Base-by-base conservation (phyloP, 2,797 vertebrate species). In the Acanthurus tractus region DNA sequence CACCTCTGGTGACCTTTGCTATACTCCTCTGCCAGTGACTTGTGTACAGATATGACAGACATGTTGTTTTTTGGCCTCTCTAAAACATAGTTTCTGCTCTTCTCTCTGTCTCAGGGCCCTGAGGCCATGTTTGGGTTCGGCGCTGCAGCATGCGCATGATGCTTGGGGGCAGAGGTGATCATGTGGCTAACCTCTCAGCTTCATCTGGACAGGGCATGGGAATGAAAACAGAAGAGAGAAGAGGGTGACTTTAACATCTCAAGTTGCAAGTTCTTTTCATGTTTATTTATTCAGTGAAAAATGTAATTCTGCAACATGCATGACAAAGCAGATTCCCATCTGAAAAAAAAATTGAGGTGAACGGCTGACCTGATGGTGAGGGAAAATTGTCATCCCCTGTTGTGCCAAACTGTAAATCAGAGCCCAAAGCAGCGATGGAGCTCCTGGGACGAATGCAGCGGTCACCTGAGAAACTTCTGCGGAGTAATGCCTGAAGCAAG, bases 401-500 rank as follows among this genome's bases (percentile, higher is more conserved):
- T 0, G 94, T 78, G 8, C 77, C 49, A 74, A 95, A 96, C 76
- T 93, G 93, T 6, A 94, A 78, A 74, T 97, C 96, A 0, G 93
- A 89, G 0, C 92, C 94, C 20, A 97, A 88, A 9, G 95, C 94
- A 58, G 93, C 93, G 0, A 96, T 95, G 49, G 96, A 96, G 65
- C 95, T 95, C 20, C 96, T 91, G 44, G 96, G 92, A 20, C 95
- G 95, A 13, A 94, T 86, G 53, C 96, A 96, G 2, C 96, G 95
- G 44, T 97, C 97, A 17, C 96, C 96, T 9, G 97, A 97, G 86
- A 96, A 96, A 57, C 96, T 97, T 77, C 96, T 91, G 48, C 95
- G 94, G 38, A 96, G 94, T 71, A 96, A 89, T 0, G 95, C 91
- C 96, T 96, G 44, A 45, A 89, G 29, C 17, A 71, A 76, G 20